Evolutionary conservation across 1,140 invertebrate species (phyloP).

Genomic region (Watersipora subatra): DNA sequence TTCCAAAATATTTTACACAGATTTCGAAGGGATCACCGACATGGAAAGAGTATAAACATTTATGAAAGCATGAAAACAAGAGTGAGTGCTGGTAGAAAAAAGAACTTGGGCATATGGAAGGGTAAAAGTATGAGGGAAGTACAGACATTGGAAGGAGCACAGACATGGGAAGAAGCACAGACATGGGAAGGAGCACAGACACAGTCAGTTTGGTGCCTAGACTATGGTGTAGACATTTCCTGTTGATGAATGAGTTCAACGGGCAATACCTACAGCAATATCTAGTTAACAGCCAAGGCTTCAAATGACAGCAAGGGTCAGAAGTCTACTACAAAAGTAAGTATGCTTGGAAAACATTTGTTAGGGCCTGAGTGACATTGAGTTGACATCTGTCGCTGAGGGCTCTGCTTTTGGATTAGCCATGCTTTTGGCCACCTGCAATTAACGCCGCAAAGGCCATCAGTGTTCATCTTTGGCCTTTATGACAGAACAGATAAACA

Average conservation of each 20-base stretch:
- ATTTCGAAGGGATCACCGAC: background rate
- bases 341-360: no score
- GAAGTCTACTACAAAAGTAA: no score
- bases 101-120: background rate
- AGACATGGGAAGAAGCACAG: background rate
- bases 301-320: background rate
- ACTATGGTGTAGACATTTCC: constrained; percentile 17
- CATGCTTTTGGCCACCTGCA: no score
- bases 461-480: no score
- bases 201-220: background rate
- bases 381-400: no score
- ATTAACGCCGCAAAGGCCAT: no score
- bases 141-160: background rate
- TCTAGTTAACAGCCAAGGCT: constrained; percentile 4
- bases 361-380: no score
- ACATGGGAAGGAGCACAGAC: background rate
- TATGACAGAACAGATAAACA: no score
- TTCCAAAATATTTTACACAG: no score
- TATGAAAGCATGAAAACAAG: background rate
- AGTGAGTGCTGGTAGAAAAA: background rate
- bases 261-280: constrained; percentile 15
- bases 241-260: constrained; percentile 21
- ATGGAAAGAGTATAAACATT: background rate
- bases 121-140: background rate
- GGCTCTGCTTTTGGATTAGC: no score